Conservation (phyloP, 1,140 invertebrate genomes). For the Berghia stephanieae region DNA sequence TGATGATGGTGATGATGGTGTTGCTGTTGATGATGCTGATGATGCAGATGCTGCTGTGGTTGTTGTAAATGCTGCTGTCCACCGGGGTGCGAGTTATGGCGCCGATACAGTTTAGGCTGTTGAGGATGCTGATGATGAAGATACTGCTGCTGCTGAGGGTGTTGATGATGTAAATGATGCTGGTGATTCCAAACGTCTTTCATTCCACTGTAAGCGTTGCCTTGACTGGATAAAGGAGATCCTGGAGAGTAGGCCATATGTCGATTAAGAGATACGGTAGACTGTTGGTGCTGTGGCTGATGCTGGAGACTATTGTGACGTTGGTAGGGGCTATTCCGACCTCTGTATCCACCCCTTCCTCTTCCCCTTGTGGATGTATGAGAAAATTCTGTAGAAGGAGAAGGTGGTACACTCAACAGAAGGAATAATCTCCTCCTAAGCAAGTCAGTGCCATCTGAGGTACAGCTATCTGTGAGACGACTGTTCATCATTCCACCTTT, state of each 20-base stretch:
- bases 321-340: too few relatives aligned
- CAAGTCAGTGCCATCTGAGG: constrained; percentile 21
- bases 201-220: too few relatives aligned
- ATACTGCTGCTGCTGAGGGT: neutral
- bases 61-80: too few relatives aligned
- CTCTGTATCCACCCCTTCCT: neutral
- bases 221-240: too few relatives aligned
- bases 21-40: constrained; percentile 5
- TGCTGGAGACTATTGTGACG: neutral
- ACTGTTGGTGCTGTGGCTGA: neutral
- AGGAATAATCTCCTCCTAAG: neutral
- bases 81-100: too few relatives aligned
- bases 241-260: too few relatives aligned
- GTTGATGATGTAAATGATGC: neutral
- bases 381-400: too few relatives aligned
- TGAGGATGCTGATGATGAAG: neutral
- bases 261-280: too few relatives aligned
- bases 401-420: neutral
- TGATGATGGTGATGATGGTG: neutral
- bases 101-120: neutral
- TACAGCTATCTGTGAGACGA: constrained; percentile 15
- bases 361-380: too few relatives aligned
- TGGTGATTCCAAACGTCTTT: too few relatives aligned
- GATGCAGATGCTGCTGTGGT: constrained; percentile 17
- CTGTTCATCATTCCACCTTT: constrained; percentile 20